These are phyloP conservation scores for Bimastos eiseni DNA, from an alignment of 2,888 invertebrate species.

Conservation along the genomic window DNA sequence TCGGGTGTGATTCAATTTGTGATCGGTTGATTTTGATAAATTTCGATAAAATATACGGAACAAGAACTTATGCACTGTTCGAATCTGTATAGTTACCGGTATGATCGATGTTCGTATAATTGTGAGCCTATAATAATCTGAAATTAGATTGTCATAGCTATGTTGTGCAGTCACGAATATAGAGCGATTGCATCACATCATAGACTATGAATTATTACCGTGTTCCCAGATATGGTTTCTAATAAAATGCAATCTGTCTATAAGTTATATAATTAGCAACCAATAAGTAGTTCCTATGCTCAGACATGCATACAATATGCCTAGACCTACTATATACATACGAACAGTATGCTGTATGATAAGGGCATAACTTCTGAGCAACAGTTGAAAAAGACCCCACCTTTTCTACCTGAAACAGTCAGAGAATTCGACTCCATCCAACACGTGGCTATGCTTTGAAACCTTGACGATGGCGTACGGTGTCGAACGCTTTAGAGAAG, in stretches of 20 bases:
- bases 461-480: too few relatives aligned
- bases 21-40: too few relatives aligned
- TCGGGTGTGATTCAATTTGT: too few relatives aligned
- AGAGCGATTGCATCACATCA: not conserved
- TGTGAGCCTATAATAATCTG: not conserved
- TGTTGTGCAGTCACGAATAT: not conserved
- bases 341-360: too few relatives aligned
- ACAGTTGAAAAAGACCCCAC: not conserved
- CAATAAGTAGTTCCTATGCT: not conserved
- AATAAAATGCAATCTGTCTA: not conserved
- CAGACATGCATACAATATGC: not conserved
- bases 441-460: too few relatives aligned
- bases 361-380: not conserved
- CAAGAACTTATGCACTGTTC: too few relatives aligned
- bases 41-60: too few relatives aligned
- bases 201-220: not conserved
- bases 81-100: not conserved
- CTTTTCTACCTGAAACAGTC: too few relatives aligned
- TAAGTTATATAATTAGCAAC: not conserved
- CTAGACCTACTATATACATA: not conserved
- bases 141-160: not conserved
- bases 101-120: not conserved
- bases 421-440: too few relatives aligned
- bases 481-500: too few relatives aligned
- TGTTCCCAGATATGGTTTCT: too few relatives aligned